phyloP scores from a whole-genome alignment of 2,888 invertebrate genomes.

The Spatulosminthurus flaviceps region DNA sequence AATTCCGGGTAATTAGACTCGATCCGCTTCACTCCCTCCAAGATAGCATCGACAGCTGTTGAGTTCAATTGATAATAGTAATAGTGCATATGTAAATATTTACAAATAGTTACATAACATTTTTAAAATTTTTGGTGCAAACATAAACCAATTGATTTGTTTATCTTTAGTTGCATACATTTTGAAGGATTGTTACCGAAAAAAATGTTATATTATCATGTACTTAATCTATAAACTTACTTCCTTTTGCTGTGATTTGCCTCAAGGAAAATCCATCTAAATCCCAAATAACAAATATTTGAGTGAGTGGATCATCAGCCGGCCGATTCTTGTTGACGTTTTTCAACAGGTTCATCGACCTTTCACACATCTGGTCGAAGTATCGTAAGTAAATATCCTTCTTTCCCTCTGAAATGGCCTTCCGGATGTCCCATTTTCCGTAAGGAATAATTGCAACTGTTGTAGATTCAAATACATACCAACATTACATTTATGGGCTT shows the following conservation, averaged over 20 bases:
- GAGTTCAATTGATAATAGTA: neutral
- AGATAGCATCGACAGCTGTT: slow-evolving; percentile 45
- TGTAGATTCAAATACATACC: no score
- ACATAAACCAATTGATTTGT: neutral
- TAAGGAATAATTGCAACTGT: slow-evolving; percentile 52
- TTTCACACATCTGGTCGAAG: slow-evolving; percentile 42
- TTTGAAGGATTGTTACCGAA: neutral
- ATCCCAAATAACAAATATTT: slow-evolving; percentile 43
- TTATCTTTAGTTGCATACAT: neutral
- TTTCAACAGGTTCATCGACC: slow-evolving; percentile 24
- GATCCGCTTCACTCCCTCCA: slow-evolving; percentile 44
- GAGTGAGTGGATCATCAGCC: slow-evolving; percentile 39
- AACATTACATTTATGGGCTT: no score
- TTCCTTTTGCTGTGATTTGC: slow-evolving; percentile 46
- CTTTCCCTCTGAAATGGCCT: slow-evolving; percentile 52
- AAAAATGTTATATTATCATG: neutral
- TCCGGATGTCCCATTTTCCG: slow-evolving; percentile 58
- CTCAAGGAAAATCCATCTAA: slow-evolving; percentile 47
- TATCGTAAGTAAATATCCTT: slow-evolving; percentile 50
- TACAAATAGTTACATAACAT: no score
- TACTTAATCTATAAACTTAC: slow-evolving; percentile 26
- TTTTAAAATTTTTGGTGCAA: no score
- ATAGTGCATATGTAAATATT: no score
- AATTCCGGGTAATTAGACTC: slow-evolving; percentile 51
- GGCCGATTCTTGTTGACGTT: slow-evolving; percentile 39